Conservation (phyloP, 1,140 invertebrate species). For the Gerris buenoi region DNA sequence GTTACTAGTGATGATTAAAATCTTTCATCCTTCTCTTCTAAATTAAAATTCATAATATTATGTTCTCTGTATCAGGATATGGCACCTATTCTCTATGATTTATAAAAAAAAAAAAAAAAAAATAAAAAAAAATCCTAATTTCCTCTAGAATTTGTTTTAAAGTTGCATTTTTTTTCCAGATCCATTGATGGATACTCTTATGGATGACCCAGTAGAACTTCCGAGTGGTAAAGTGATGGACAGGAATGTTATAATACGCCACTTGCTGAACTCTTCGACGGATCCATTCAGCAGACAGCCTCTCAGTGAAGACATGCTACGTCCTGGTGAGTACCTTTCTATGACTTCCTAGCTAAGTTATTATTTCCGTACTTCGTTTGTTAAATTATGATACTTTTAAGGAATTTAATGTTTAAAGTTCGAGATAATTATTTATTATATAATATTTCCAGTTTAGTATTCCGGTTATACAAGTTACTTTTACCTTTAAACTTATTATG, state of each 20-base stretch:
- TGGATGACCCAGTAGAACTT: constrained; percentile 87
- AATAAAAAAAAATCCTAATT: too few species aligned
- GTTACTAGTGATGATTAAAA: too few species aligned
- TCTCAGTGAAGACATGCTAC: constrained; percentile 73
- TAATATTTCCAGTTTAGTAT: background rate
- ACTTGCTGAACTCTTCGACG: constrained; percentile 87
- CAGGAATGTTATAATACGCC: constrained; percentile 77
- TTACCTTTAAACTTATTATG: background rate
- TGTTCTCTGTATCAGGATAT: too few species aligned
- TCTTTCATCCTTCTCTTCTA: too few species aligned
- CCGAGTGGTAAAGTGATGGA: constrained; percentile 94
- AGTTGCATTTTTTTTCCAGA: constrained; percentile 38
- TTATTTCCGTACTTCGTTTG: background rate
- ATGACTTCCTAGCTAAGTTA: background rate
- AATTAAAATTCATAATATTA: too few species aligned
- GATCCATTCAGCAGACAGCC: constrained; percentile 95
- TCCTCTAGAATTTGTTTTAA: too few species aligned
- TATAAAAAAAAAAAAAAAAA: background rate
- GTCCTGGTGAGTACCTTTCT: constrained; percentile 40
- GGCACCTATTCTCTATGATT: background rate
- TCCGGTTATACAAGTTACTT: background rate
- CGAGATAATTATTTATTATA: background rate
- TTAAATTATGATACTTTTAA: background rate
- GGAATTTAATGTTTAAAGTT: background rate
- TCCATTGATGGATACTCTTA: constrained; percentile 92